Conservation (phyloP, 2,888 invertebrate species). For the Caenorhabditis virilis region DNA sequence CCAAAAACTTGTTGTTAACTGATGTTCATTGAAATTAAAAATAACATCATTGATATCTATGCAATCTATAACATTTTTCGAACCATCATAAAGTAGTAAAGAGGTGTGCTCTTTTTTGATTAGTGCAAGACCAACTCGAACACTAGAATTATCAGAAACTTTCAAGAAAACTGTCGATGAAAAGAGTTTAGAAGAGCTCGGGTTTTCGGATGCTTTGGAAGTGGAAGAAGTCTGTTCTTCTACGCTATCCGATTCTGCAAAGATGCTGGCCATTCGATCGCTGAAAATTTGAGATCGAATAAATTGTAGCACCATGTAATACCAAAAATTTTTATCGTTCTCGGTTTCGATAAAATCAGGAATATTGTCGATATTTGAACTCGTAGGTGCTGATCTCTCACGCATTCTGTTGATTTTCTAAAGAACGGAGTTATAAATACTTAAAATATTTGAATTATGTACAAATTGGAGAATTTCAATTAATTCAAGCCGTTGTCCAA, state of each 20-base stretch:
- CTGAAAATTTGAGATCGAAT: neutral
- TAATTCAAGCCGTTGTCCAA: too few species aligned
- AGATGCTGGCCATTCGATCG: constrained; percentile 3
- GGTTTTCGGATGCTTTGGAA: neutral
- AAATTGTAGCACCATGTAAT: neutral
- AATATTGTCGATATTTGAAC: neutral
- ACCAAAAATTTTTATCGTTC: neutral
- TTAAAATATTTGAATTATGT: too few species aligned
- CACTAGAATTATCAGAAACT: too few species aligned
- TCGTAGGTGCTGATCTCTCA: neutral
- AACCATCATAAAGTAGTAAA: neutral
- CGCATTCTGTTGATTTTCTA: neutral
- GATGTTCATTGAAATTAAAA: too few species aligned
- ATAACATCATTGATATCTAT: constrained; percentile 14
- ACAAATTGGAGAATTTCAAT: too few species aligned
- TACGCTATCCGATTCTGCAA: constrained; percentile 4
- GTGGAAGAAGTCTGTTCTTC: neutral
- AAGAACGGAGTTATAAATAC: neutral
- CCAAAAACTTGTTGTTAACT: neutral
- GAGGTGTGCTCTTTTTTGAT: neutral
- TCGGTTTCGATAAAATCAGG: neutral
- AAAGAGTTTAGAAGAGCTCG: neutral
- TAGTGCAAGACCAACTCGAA: neutral
- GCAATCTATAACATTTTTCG: constrained; percentile 1
- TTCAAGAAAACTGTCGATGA: neutral